Conservation (phyloP, 2,797 vertebrate species). For the Pteronotus mesoamericanus region DNA sequence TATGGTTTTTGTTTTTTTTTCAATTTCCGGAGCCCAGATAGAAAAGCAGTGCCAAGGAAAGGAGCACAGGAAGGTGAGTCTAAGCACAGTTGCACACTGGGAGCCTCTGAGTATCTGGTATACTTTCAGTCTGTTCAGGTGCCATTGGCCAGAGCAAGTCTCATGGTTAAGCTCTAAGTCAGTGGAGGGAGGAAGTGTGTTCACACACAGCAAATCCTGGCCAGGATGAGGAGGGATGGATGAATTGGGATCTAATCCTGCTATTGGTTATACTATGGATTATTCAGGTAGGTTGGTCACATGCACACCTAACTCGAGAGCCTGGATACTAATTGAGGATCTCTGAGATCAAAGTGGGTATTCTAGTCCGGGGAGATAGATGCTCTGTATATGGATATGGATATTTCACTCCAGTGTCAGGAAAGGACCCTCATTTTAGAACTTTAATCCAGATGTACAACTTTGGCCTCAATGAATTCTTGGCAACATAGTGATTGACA, state of each 20-base stretch:
- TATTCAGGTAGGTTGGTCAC: background rate
- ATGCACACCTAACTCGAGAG: background rate
- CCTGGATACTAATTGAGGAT: background rate
- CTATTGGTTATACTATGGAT: background rate
- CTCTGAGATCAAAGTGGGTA: background rate
- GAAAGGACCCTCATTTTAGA: background rate
- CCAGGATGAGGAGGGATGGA: background rate
- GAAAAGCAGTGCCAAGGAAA: background rate
- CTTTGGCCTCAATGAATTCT: background rate
- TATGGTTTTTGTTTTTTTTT: too few species aligned
- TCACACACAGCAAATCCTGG: background rate
- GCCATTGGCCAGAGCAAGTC: background rate
- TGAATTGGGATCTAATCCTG: background rate
- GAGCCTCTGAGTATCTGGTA: rapidly evolving
- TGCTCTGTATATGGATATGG: background rate
- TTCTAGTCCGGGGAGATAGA: background rate
- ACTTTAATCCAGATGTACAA: background rate
- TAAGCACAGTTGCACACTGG: background rate
- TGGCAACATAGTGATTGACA: background rate
- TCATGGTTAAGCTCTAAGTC: background rate
- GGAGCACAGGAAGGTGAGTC: background rate
- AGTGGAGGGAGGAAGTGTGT: background rate
- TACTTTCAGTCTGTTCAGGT: background rate
- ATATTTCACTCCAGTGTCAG: background rate
- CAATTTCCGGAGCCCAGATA: background rate